A percentile compares a stretch with the other conserved stretches of the same genome.
These are phyloP conservation scores for Gallinago media DNA, from an alignment of 2,113 vertebrate genomes.

Conservation along the genomic window DNA sequence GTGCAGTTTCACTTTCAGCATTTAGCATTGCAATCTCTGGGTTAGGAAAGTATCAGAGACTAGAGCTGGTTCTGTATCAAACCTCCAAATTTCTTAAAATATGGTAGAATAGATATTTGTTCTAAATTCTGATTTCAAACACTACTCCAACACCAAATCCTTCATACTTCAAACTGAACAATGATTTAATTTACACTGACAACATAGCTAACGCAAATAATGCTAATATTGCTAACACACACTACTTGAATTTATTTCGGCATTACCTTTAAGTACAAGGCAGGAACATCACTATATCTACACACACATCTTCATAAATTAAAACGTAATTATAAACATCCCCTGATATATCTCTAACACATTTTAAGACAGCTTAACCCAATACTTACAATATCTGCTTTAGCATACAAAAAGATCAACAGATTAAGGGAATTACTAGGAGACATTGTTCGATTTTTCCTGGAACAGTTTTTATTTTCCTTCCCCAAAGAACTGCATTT, in stretches of 20 bases:
- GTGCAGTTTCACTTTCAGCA: background rate
- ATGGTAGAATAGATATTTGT: background rate
- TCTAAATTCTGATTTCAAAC: background rate
- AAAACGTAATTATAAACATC: background rate
- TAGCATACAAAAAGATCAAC: background rate
- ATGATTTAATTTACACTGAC: background rate
- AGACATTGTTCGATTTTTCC: background rate
- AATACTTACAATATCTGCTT: background rate
- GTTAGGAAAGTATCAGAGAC: background rate
- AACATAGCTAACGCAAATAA: background rate
- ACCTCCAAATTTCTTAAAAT: background rate
- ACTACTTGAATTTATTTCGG: background rate
- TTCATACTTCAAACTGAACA: background rate
- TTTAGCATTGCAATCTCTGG: background rate
- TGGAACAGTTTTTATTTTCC: background rate
- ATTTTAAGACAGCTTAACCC: background rate
- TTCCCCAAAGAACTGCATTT: background rate
- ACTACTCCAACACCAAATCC: background rate
- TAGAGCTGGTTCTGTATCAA: background rate
- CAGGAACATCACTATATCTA: background rate
- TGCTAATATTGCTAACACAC: background rate
- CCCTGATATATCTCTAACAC: background rate
- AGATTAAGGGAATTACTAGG: background rate
- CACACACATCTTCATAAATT: background rate
- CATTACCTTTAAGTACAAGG: background rate